Conservation (phyloP, 2,888 invertebrate genomes). For the Eretmocerus hayati region DNA sequence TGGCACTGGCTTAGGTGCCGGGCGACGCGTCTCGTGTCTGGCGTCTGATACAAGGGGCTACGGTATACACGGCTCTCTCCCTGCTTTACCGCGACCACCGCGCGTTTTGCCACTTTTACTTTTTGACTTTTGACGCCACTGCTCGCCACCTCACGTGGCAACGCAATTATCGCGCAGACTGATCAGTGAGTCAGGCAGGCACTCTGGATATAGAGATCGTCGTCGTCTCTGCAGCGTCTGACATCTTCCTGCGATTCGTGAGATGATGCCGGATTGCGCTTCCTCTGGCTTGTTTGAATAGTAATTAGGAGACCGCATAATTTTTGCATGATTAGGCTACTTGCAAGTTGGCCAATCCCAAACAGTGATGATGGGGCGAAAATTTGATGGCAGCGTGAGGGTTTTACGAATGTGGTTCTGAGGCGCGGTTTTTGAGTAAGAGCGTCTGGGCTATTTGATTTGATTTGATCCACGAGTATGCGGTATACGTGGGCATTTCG, state of each 20-base stretch:
- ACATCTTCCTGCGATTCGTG: not conserved
- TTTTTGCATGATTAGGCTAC: not conserved
- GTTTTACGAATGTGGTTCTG: too few relatives aligned
- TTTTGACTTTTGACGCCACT: conserved; percentile 17
- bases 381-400: too few relatives aligned
- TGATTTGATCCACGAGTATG: too few relatives aligned
- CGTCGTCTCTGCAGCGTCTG: conserved; percentile 4
- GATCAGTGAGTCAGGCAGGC: too few relatives aligned
- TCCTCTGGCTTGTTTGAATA: not conserved
- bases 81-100: not conserved
- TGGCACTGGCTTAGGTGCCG: conserved; percentile 36
- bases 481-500: too few relatives aligned
- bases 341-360: not conserved
- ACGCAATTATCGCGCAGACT: conserved; percentile 20
- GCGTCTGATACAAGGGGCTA: too few relatives aligned
- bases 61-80: not conserved
- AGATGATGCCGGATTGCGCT: not conserved
- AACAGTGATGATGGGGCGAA: too few relatives aligned
- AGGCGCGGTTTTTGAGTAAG: too few relatives aligned
- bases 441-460: too few relatives aligned
- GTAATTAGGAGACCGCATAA: not conserved
- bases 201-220: too few relatives aligned
- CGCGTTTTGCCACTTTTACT: conserved; percentile 19
- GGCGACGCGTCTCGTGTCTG: not conserved
- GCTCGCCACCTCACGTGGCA: conserved; percentile 21